Evolutionary conservation across 2,797 vertebrate genomes (phyloP).

Genomic region (Synaphobranchus kaupii): DNA sequence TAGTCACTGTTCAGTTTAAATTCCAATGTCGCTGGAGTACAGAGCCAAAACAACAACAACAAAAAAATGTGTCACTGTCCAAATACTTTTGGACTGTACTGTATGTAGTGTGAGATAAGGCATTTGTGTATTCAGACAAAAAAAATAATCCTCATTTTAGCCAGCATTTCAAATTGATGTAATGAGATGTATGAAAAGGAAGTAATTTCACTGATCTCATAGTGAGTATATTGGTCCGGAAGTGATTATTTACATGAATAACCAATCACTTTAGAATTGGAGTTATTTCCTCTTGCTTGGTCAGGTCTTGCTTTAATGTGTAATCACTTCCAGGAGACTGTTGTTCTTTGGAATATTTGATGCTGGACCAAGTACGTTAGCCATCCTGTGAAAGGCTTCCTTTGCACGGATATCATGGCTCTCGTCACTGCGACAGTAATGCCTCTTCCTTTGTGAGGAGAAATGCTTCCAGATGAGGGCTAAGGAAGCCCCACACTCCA

Average conservation of each 20-base stretch:
- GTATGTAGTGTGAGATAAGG: background rate
- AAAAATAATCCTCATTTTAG: background rate
- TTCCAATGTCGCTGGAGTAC: no score
- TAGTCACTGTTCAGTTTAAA: no score
- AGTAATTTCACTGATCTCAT: constrained; percentile 25
- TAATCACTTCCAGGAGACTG: constrained; percentile 55
- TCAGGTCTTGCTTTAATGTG: constrained; percentile 45
- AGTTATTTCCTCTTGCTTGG: constrained; percentile 46
- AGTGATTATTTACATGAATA: constrained; percentile 48
- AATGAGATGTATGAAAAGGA: constrained; percentile 18
- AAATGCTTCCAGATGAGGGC: constrained; percentile 68
- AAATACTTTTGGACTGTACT: no score
- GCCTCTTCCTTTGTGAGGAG: constrained; percentile 52
- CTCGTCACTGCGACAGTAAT: constrained; percentile 42
- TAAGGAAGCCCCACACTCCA: constrained; percentile 41
- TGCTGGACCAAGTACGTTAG: constrained; percentile 56
- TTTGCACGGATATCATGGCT: constrained; percentile 51
- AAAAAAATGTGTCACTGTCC: no score
- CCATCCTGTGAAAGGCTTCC: constrained; percentile 49
- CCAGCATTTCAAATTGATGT: constrained; percentile 15
- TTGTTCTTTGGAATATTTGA: constrained; percentile 54
- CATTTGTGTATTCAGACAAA: background rate
- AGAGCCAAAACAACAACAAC: no score
- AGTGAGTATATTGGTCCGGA: constrained; percentile 30
- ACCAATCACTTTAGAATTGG: constrained; percentile 48